Base-by-base conservation (phyloP, 1,140 invertebrate species). In the Bathynomus jamesi region DNA sequence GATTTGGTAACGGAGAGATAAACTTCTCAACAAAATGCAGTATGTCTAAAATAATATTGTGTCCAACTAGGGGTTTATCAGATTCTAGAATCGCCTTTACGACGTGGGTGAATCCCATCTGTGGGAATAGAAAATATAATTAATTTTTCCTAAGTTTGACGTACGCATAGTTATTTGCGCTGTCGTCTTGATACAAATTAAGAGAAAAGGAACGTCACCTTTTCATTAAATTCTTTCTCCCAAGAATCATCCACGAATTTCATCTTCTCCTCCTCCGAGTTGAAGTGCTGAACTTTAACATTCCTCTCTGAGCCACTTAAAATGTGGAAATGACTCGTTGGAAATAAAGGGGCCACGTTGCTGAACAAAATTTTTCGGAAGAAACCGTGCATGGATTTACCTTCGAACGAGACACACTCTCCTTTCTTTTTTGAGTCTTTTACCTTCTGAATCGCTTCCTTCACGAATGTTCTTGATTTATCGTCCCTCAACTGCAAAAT, bases 11-110 rank as follows among this genome's bases (percentile, higher is more conserved):
- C 17, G 71, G 67, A 46, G 66, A 28, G 17, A 76, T 61, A 28
- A 61, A 73, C 61, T 76, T 76, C 30, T 76, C 65, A 21, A 71
- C 53, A 24, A 73, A 31, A 61, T 76, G 75, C 21, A 76, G 29
- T 27, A 76, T 10, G 46, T 76, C 75, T 61, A 76, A 61, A 17
- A 69, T 60, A 27, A 68, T 46, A 31, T 73, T 73, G 67, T 73
- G 72, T 10, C 72, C 72, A 28, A 73, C 67, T 10, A 73, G 11
- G 0, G 72, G 67, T 30, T 65, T 69, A 17, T 32, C 62, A 5
- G 67, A 28, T 27, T 69, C 61, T 17, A 73, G 60, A 7, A 73
- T 28, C 21, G 61, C 32, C 24, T 30, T 32, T 21, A 69, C 64
- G 11, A 73, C 31, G 40, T 73, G 72, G 31, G 30, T 69, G 67